Evolutionary conservation across 92 coral and sea anemone species (phyloP).

Genomic region (Paramuricea clavata): DNA sequence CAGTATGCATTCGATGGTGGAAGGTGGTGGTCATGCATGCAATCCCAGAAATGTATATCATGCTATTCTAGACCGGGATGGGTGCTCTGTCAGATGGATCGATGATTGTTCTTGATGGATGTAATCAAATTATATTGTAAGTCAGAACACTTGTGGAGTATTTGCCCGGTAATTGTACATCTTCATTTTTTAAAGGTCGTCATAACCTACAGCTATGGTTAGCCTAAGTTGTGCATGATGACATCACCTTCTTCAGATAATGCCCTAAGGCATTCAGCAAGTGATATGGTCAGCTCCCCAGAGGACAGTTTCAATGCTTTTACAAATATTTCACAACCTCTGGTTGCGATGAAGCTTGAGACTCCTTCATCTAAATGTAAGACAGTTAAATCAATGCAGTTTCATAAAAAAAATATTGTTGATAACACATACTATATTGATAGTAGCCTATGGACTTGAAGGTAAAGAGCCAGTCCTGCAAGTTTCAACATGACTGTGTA

Average conservation of each 20-base stretch:
- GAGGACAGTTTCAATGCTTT: constrained; percentile 24
- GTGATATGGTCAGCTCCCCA: neutral
- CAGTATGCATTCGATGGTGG: too few species aligned
- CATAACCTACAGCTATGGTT: too few species aligned
- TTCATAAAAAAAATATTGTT: too few species aligned
- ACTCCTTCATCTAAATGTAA: constrained; percentile 28
- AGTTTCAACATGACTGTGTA: neutral
- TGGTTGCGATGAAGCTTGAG: neutral
- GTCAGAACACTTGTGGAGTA: neutral
- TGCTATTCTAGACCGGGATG: neutral
- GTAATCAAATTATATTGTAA: too few species aligned
- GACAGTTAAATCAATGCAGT: neutral
- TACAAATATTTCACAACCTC: constrained; percentile 39
- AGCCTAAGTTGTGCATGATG: too few species aligned
- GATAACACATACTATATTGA: too few species aligned
- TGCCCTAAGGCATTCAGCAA: constrained; percentile 14
- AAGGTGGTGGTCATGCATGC: too few species aligned
- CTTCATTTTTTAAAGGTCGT: too few species aligned
- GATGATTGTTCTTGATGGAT: neutral
- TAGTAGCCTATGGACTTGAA: too few species aligned
- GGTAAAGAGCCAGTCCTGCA: too few species aligned
- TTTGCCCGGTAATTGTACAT: neutral
- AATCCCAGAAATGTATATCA: too few species aligned
- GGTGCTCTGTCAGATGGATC: too few species aligned
- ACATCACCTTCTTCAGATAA: constrained; percentile 20